Evolutionary conservation across 92 coral and sea anemone genomes (phyloP), one percentile per base, ranked within the genome.

Genomic region (Umimayanthus chanpuru): DNA sequence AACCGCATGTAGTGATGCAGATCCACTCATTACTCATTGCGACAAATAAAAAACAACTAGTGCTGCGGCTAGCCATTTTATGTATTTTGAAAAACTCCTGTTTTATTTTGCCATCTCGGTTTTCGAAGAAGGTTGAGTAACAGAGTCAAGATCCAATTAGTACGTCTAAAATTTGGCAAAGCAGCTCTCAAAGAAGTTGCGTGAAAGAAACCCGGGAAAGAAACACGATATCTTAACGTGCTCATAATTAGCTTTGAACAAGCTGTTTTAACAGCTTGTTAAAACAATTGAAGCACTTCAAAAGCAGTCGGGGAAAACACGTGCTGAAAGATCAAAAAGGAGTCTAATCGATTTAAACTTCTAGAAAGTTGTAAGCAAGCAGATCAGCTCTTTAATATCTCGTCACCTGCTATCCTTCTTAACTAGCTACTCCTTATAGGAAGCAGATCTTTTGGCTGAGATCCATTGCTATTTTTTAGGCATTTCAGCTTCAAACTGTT

Each of bases 1-100:
- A 29, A 44, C 87, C 78, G 78, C 78, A 70, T 70, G 64, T 70
- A 28, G 15, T 43, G 36, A n/a, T 68, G 39, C 9, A 73, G 70
- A 78, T 75, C 44, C 50, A 8, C 43, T 38, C 39, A 74, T 5
- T 30, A 21, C n/a, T n/a, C 25, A 9, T 43, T 75, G 79, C 10
- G 20, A 75, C 26, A 39, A 36, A 38, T 75, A 21, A 38, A 6
- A 61, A 61, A 61, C 25, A 61, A 20, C 26, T 6, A 18, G 25
- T 20, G 7, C 20, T 5, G 8, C 68, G 15, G 26, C 21, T 56
- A 20, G 15, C 23, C 6, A 56, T 14, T 14, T 56, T 56, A 15
- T 23, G 15, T 53, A 56, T 16, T 21, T 61, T 61, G 1, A 2
- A 20, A 61, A 61, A 23, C 18, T 61, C 26, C 68, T 9, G 68